Evolutionary conservation across 1,140 invertebrate species (phyloP).

Genomic region (Lepidurus packardi): DNA sequence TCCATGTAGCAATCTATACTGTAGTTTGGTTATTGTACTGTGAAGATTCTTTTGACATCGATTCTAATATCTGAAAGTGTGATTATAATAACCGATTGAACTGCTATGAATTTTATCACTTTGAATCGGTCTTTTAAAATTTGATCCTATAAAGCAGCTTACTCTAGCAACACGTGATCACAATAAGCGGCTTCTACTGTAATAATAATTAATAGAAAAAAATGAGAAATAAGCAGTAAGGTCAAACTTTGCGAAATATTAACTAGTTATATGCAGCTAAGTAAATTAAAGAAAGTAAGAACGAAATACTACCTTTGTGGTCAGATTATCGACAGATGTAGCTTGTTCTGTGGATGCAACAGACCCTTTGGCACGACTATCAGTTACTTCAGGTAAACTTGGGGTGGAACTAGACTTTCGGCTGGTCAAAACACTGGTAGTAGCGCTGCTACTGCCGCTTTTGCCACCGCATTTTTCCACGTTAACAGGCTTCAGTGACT

Average conservation of each 20-base stretch:
- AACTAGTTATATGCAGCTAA: neutral
- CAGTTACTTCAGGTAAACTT: constrained; percentile 78
- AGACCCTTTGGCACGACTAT: constrained; percentile 55
- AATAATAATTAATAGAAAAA: neutral
- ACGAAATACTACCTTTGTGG: constrained; percentile 58
- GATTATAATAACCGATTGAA: too few relatives aligned
- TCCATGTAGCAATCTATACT: too few relatives aligned
- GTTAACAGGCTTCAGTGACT: constrained; percentile 29
- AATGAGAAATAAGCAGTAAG: neutral
- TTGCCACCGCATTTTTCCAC: constrained; percentile 36
- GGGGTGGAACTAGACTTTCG: constrained; percentile 92
- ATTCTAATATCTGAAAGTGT: too few relatives aligned
- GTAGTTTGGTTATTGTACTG: too few relatives aligned
- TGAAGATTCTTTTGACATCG: too few relatives aligned
- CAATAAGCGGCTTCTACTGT: too few relatives aligned
- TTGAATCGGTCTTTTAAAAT: too few relatives aligned
- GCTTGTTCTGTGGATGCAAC: constrained; percentile 85
- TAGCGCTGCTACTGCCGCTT: constrained; percentile 36
- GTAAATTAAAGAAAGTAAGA: constrained; percentile 11
- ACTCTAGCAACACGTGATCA: too few relatives aligned
- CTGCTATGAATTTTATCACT: too few relatives aligned
- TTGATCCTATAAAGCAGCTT: too few relatives aligned
- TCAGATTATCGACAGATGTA: constrained; percentile 81
- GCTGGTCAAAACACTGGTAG: constrained; percentile 60
- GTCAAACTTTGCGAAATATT: too few relatives aligned